Conservation (phyloP, 2,113 vertebrate species). For the Limnothrissa miodon region DNA sequence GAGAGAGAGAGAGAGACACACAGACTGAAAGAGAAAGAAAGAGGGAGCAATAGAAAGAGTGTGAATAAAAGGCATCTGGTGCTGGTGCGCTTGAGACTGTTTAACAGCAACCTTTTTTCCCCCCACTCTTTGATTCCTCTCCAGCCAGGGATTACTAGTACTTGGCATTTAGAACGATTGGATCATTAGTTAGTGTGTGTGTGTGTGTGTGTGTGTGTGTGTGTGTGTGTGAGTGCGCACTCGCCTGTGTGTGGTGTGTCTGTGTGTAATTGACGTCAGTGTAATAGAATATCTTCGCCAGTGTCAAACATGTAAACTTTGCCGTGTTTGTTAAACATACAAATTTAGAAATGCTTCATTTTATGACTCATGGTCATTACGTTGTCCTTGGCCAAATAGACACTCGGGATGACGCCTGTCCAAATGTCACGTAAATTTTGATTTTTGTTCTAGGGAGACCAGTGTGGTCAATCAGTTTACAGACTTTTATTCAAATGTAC, state of each 20-base stretch:
- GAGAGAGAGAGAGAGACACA: constrained; percentile 48
- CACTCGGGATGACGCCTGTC: background rate
- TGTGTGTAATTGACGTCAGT: background rate
- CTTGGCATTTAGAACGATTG: constrained; percentile 73
- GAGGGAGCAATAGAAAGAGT: constrained; percentile 58
- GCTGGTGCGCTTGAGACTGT: constrained; percentile 79
- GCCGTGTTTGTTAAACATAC: background rate
- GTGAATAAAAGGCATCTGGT: constrained; percentile 95
- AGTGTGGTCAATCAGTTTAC: background rate
- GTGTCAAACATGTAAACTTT: constrained; percentile 14
- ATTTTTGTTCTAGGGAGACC: background rate
- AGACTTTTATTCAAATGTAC: background rate
- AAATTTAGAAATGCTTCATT: background rate
- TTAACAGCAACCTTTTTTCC: constrained; percentile 74
- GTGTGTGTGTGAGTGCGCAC: constrained; percentile 6
- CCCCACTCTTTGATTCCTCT: constrained; percentile 69
- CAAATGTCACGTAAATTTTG: background rate
- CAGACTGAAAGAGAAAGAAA: constrained; percentile 45
- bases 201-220: constrained; percentile 26
- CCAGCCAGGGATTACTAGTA: constrained; percentile 75
- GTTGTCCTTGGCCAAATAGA: background rate
- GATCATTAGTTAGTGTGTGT: constrained; percentile 67
- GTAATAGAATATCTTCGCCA: background rate
- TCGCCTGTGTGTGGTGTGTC: constrained; percentile 14
- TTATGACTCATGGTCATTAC: background rate